These are phyloP conservation scores for Empis livida DNA, from an alignment of 2,888 invertebrate genomes.

Conservation along the genomic window DNA sequence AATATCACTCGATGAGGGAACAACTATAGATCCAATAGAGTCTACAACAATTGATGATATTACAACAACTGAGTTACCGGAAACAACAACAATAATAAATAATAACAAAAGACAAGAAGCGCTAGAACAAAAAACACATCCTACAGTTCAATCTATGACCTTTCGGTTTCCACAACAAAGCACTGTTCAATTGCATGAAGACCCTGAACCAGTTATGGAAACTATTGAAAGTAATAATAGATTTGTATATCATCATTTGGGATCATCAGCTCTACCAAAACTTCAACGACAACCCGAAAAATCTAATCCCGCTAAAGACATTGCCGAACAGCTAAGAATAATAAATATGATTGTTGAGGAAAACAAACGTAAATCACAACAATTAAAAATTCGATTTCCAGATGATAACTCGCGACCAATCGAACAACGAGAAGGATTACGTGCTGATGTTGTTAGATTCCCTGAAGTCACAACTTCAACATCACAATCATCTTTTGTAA, in stretches of 20 bases:
- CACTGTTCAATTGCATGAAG: not conserved
- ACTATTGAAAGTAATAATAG: constrained; percentile 10
- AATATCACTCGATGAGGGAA: constrained; percentile 1
- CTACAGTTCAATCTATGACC: not conserved
- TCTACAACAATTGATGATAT: constrained; percentile 4
- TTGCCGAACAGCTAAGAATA: constrained; percentile 10
- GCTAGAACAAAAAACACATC: not conserved
- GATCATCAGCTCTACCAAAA: not conserved
- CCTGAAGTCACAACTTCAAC: constrained; percentile 6
- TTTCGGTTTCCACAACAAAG: no score
- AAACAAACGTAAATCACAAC: constrained; percentile 7
- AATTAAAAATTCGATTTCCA: constrained; percentile 7
- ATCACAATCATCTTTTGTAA: not conserved
- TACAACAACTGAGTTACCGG: not conserved
- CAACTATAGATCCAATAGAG: constrained; percentile 5
- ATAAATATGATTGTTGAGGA: constrained; percentile 13
- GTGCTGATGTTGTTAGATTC: constrained; percentile 8
- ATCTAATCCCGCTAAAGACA: constrained; percentile 1
- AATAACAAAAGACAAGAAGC: no score
- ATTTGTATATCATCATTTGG: constrained; percentile 13
- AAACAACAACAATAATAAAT: no score
- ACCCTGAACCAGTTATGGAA: constrained; percentile 1
- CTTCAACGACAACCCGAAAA: not conserved
- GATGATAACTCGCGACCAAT: not conserved
- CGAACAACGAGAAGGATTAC: not conserved